These are phyloP conservation scores for Anoncus sp. DNA, from an alignment of 2,888 invertebrate species.

Conservation along the genomic window DNA sequence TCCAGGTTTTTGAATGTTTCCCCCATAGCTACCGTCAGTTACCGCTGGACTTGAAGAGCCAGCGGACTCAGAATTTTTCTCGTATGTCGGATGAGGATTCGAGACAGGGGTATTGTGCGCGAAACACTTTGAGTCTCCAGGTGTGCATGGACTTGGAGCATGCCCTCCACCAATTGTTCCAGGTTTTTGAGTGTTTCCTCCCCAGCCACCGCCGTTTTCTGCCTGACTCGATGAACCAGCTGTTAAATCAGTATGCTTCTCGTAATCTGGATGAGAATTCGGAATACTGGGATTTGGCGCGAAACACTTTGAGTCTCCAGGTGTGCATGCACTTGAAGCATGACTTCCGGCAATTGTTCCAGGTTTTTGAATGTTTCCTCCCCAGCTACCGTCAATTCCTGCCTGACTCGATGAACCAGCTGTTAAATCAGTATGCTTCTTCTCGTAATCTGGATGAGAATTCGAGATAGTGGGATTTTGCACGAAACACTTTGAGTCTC, in stretches of 20 bases:
- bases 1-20: slow-evolving; percentile 14
- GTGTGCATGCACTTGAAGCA: not conserved
- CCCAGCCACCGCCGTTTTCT: not conserved
- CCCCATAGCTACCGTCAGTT: slow-evolving; percentile 2
- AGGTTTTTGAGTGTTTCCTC: not conserved
- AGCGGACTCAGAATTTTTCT: not conserved
- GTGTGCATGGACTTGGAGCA: not conserved
- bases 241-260: slow-evolving; percentile 8
- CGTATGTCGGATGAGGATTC: slow-evolving; percentile 3
- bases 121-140: slow-evolving; percentile 14
- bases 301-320: slow-evolving; percentile 18
- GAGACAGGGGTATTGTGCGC: not conserved
- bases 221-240: slow-evolving; percentile 5
- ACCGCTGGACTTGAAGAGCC: not conserved
- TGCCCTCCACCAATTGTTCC: not conserved
- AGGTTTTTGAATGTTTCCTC: slow-evolving; percentile 9
- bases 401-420: not conserved
- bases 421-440: slow-evolving; percentile 3
- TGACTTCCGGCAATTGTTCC: not conserved
- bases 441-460: not conserved
- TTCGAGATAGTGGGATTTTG: slow-evolving; percentile 4
- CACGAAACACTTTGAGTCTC: slow-evolving; percentile 3
- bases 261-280: slow-evolving; percentile 28
- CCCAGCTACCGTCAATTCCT: slow-evolving; percentile 4
- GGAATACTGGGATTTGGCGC: slow-evolving; percentile 16